Percentiles rank a stretch among this genome's conserved stretches.
phyloP scores from a whole-genome alignment of 2,888 invertebrate genomes.

The Neoitamus cyanurus region DNA sequence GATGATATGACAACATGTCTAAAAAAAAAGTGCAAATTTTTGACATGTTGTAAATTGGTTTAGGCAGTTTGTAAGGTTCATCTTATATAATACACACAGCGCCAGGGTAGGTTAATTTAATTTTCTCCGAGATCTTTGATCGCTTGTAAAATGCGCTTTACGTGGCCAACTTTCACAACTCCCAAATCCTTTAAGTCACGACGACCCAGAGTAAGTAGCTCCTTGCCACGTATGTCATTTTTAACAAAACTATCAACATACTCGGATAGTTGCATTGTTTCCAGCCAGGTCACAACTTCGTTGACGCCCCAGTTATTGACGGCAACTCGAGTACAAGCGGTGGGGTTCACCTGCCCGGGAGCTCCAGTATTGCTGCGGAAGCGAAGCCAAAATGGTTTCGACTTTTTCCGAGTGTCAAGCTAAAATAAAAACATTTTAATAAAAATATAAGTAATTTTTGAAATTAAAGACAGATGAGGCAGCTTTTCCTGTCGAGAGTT shows the following conservation, averaged over 20 bases:
- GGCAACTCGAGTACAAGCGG: slow-evolving; percentile 67
- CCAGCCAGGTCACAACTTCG: slow-evolving; percentile 92
- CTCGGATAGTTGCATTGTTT: slow-evolving; percentile 86
- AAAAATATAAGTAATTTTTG: no score
- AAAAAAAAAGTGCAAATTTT: not conserved
- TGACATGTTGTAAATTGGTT: not conserved
- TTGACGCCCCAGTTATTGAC: slow-evolving; percentile 82
- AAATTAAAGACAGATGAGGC: no score
- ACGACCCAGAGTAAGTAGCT: slow-evolving; percentile 86
- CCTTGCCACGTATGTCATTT: slow-evolving; percentile 92
- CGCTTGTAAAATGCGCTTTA: slow-evolving; percentile 93
- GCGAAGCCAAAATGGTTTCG: slow-evolving; percentile 77
- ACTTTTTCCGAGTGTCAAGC: slow-evolving; percentile 70
- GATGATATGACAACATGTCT: not conserved
- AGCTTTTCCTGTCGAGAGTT: no score
- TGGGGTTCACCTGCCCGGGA: slow-evolving; percentile 58
- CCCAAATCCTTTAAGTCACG: slow-evolving; percentile 91
- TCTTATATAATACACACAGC: not conserved
- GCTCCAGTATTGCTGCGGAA: slow-evolving; percentile 66
- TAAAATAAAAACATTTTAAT: slow-evolving; percentile 48
- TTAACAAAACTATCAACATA: slow-evolving; percentile 90
- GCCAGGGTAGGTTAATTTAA: slow-evolving; percentile 54
- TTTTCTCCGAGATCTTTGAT: slow-evolving; percentile 79
- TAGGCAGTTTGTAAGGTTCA: slow-evolving; percentile 2
- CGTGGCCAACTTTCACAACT: slow-evolving; percentile 94